Percentiles rank a stretch among this genome's conserved stretches.
These are phyloP conservation scores for Oreochromis niloticus DNA, from an alignment of 2,113 vertebrate species.

Conservation along the genomic window DNA sequence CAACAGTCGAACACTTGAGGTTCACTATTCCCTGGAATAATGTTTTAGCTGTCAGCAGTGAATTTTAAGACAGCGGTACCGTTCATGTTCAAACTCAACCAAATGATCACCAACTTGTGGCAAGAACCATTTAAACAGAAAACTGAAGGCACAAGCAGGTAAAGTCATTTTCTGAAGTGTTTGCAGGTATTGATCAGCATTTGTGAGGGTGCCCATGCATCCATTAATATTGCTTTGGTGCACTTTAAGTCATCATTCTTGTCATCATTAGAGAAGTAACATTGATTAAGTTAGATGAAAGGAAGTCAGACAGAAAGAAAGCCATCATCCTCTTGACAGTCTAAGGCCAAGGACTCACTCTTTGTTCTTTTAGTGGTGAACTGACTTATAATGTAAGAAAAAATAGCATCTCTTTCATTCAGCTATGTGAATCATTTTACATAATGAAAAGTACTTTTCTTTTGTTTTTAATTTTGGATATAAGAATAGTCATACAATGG, in stretches of 20 bases:
- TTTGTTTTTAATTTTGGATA: slow-evolving; percentile 8
- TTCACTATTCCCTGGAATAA: not conserved
- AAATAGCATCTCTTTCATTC: not conserved
- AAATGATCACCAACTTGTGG: not conserved
- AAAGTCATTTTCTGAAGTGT: slow-evolving; percentile 28
- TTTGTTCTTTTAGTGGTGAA: not conserved
- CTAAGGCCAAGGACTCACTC: slow-evolving; percentile 20
- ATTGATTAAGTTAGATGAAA: slow-evolving; percentile 53
- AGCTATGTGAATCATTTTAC: not conserved
- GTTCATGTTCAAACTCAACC: not conserved
- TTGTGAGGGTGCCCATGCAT: not conserved
- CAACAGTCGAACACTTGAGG: too few species aligned
- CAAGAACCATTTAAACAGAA: not conserved
- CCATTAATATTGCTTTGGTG: slow-evolving; percentile 6
- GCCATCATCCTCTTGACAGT: not conserved
- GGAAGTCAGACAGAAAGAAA: slow-evolving; percentile 25
- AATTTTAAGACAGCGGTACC: not conserved
- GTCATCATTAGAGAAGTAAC: slow-evolving; percentile 34
- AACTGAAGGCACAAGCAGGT: not conserved
- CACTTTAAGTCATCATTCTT: slow-evolving; percentile 39
- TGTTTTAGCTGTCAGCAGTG: not conserved
- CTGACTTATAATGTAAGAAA: not conserved
- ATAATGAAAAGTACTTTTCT: not conserved
- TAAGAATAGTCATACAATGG: not conserved
- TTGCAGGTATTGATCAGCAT: slow-evolving; percentile 49